Evolutionary conservation across 2,113 vertebrate species (phyloP).

Genomic region (Platichthys flesus): DNA sequence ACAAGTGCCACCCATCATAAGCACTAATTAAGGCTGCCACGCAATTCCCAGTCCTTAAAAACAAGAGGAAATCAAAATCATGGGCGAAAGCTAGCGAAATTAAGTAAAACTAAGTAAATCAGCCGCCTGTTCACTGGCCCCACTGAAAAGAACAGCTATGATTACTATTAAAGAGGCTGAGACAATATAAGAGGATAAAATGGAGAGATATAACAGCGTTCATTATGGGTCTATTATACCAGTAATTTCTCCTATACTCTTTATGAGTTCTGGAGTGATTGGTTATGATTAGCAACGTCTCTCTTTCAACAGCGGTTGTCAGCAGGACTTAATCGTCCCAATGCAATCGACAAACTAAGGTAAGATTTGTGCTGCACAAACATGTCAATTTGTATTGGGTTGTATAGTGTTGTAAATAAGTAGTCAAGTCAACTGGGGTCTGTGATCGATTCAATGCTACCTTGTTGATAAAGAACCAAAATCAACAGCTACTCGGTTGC

Average conservation of each 20-base stretch:
- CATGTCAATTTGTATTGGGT: slow-evolving; percentile 13
- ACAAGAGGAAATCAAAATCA: slow-evolving; percentile 61
- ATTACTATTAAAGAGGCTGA: slow-evolving; percentile 45
- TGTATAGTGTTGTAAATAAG: slow-evolving; percentile 1
- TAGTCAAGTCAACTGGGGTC: slow-evolving; percentile 7
- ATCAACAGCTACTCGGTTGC: slow-evolving; percentile 26
- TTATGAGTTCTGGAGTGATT: slow-evolving; percentile 47
- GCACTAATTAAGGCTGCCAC: slow-evolving; percentile 50
- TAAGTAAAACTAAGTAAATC: slow-evolving; percentile 25
- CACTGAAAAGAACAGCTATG: slow-evolving; percentile 47
- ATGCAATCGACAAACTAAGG: slow-evolving; percentile 8
- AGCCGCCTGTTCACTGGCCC: slow-evolving; percentile 11
- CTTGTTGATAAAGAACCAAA: slow-evolving; percentile 19
- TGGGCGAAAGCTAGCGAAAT: slow-evolving; percentile 44
- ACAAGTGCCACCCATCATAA: slow-evolving; percentile 51
- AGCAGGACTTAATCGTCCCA: slow-evolving; percentile 33
- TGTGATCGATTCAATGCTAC: slow-evolving; percentile 18
- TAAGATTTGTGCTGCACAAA: not conserved
- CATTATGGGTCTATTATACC: slow-evolving; percentile 34
- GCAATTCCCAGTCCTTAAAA: slow-evolving; percentile 56
- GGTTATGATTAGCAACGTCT: slow-evolving; percentile 23
- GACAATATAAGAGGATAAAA: slow-evolving; percentile 34
- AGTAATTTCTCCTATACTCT: slow-evolving; percentile 19
- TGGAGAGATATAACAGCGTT: slow-evolving; percentile 17
- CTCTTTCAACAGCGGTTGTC: slow-evolving; percentile 13